A percentile compares a stretch with the other conserved stretches of the same genome.
phyloP scores from a whole-genome alignment of 2,888 invertebrate species.

The Hyles lineata region DNA sequence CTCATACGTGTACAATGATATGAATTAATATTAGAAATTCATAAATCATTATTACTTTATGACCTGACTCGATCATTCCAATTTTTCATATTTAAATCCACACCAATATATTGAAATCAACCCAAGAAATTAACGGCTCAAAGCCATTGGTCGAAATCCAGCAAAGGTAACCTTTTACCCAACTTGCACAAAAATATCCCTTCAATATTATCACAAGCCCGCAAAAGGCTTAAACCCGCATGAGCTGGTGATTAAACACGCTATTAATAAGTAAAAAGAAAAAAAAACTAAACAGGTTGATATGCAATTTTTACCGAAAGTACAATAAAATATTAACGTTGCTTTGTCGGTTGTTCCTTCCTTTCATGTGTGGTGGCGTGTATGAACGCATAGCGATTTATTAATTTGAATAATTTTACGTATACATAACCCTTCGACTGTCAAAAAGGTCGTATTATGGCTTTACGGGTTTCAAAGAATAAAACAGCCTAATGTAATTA shows the following conservation, averaged over 20 bases:
- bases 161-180: not conserved
- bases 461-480: too few relatives aligned
- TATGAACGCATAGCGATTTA: conserved; percentile 34
- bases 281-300: conserved; percentile 44
- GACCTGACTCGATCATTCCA: too few relatives aligned
- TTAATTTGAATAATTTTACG: not conserved
- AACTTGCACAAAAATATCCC: not conserved
- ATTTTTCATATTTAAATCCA: too few relatives aligned
- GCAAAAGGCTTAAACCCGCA: not conserved
- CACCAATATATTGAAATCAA: too few relatives aligned
- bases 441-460: too few relatives aligned
- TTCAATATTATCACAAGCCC: conserved; percentile 36
- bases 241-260: not conserved
- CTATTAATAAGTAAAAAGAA: conserved; percentile 35
- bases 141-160: not conserved
- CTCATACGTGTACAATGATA: too few relatives aligned
- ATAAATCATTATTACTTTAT: too few relatives aligned
- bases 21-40: too few relatives aligned
- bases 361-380: conserved; percentile 40
- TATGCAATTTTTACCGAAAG: conserved; percentile 55
- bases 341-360: conserved; percentile 54
- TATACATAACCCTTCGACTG: too few relatives aligned
- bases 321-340: conserved; percentile 60
- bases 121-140: too few relatives aligned
- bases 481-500: too few relatives aligned